Conservation (phyloP, 2,888 invertebrate species). For the Gymnosoma rotundatum region DNA sequence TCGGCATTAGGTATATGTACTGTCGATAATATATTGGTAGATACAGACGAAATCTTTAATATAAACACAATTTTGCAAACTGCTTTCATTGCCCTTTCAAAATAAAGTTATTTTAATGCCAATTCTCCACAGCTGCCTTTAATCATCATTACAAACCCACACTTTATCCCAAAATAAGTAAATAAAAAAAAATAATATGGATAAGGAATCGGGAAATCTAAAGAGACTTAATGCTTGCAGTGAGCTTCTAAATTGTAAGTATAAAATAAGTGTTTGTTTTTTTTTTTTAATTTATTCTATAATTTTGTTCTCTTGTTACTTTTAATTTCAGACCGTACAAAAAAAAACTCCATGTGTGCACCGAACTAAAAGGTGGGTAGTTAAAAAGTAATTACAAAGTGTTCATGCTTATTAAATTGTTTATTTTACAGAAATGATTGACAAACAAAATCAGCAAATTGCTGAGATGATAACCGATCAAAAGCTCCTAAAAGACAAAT, state of each 20-base stretch:
- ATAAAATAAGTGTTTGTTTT: constrained; percentile 16
- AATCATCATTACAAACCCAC: neutral
- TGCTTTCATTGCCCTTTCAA: constrained; percentile 46
- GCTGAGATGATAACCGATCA: neutral
- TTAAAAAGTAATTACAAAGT: too few relatives aligned
- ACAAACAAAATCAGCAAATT: constrained; percentile 35
- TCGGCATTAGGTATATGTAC: constrained; percentile 44
- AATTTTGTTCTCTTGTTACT: too few relatives aligned
- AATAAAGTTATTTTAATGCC: constrained; percentile 49
- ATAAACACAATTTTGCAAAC: constrained; percentile 31
- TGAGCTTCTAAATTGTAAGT: constrained; percentile 34
- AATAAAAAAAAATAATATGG: neutral
- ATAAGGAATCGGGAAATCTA: constrained; percentile 11
- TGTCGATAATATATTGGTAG: constrained; percentile 40
- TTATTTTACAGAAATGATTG: constrained; percentile 34
- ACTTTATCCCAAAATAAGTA: too few relatives aligned
- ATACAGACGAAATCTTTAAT: constrained; percentile 21
- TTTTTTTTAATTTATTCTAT: neutral
- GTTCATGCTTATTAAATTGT: neutral
- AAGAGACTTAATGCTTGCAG: constrained; percentile 27
- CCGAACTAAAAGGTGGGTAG: neutral
- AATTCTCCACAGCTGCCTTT: constrained; percentile 49
- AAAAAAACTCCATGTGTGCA: constrained; percentile 20
- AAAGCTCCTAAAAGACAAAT: neutral
- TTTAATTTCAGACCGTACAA: constrained; percentile 29